phyloP scores from a whole-genome alignment of 2,888 invertebrate genomes.

The Neria commutata region DNA sequence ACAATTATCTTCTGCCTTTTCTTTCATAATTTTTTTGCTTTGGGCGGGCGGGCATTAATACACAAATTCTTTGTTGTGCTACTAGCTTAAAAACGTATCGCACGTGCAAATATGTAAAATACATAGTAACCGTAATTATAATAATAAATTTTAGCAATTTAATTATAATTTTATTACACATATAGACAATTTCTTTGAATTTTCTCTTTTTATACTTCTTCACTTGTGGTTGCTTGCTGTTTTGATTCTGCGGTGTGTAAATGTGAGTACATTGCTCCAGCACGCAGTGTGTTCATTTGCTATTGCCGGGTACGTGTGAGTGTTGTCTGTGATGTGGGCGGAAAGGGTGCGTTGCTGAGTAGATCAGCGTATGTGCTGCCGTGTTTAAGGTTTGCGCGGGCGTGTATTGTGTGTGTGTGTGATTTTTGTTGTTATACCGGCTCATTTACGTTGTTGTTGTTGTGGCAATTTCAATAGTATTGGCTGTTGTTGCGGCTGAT shows the following conservation, averaged over 20 bases:
- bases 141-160: conserved; percentile 1
- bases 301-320: no score
- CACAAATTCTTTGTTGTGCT: conserved; percentile 48
- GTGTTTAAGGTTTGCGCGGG: conserved; percentile 15
- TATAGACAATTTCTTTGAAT: neutral
- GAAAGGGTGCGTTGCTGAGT: neutral
- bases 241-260: neutral
- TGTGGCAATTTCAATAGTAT: conserved; percentile 40
- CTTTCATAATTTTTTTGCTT: conserved; percentile 29
- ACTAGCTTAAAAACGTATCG: conserved; percentile 43
- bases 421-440: conserved; percentile 20
- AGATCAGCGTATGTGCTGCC: conserved; percentile 8
- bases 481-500: conserved; percentile 13
- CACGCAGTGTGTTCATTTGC: neutral
- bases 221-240: neutral
- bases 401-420: conserved; percentile 23
- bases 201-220: no score
- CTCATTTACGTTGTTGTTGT: conserved; percentile 44
- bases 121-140: conserved; percentile 11
- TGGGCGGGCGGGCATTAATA: conserved; percentile 51
- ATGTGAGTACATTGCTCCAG: neutral
- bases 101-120: conserved; percentile 32
- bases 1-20: conserved; percentile 18
- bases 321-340: conserved; percentile 2
- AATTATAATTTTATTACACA: neutral